phyloP scores from a whole-genome alignment of 1,140 invertebrate genomes.

The Megalopta genalis region DNA sequence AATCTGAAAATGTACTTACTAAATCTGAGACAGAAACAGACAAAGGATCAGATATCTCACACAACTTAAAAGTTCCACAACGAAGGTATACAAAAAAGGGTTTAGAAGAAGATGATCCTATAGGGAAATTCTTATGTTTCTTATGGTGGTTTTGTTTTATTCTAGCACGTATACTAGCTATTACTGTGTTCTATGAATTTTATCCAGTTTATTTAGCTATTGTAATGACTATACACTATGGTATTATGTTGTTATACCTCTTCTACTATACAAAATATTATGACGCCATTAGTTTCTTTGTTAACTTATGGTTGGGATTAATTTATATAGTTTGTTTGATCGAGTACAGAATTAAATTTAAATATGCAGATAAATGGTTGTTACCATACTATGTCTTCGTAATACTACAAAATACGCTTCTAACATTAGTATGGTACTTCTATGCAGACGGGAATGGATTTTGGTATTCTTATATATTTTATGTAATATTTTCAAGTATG shows the following conservation, averaged over 20 bases:
- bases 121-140: slow-evolving; percentile 84
- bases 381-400: slow-evolving; percentile 84
- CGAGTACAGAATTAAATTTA: slow-evolving; percentile 88
- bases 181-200: slow-evolving; percentile 85
- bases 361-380: slow-evolving; percentile 84
- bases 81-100: slow-evolving; percentile 77
- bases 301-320: slow-evolving; percentile 84
- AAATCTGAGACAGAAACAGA: slow-evolving; percentile 28
- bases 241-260: slow-evolving; percentile 82
- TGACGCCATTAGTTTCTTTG: slow-evolving; percentile 80
- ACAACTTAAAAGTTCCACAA: slow-evolving; percentile 68
- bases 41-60: slow-evolving; percentile 2
- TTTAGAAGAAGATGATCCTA: slow-evolving; percentile 85
- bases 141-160: slow-evolving; percentile 88
- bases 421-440: slow-evolving; percentile 84
- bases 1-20: slow-evolving; percentile 40
- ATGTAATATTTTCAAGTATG: slow-evolving; percentile 72
- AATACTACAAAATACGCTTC: slow-evolving; percentile 83
- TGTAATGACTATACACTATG: slow-evolving; percentile 82
- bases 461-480: slow-evolving; percentile 74
- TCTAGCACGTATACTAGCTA: slow-evolving; percentile 83
- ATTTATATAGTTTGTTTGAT: slow-evolving; percentile 87
- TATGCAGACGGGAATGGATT: slow-evolving; percentile 80
- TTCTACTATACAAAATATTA: slow-evolving; percentile 82
- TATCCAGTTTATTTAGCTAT: slow-evolving; percentile 82